phyloP scores from a whole-genome alignment of 2,888 invertebrate species.

The Tenthredo livida region DNA sequence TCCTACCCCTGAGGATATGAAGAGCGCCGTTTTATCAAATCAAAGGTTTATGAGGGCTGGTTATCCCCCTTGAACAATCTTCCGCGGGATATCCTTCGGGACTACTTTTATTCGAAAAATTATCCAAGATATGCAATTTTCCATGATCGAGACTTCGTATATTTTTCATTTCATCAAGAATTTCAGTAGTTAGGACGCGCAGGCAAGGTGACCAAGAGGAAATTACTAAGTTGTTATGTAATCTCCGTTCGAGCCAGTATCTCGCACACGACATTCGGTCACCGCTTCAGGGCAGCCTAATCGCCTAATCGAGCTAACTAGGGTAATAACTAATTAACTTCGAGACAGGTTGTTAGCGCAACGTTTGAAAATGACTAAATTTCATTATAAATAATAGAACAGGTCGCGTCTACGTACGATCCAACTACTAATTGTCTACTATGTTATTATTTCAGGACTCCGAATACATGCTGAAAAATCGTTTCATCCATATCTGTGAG shows the following conservation, averaged over 20 bases:
- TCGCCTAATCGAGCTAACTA: conserved; percentile 41
- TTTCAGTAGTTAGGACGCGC: no score
- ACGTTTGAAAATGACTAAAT: conserved; percentile 11
- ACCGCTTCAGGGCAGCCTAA: background rate
- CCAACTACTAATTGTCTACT: background rate
- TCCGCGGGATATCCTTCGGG: no score
- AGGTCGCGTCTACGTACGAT: background rate
- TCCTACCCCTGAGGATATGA: no score
- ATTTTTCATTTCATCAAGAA: no score
- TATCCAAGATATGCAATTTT: no score
- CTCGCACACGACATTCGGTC: background rate
- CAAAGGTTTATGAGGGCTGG: no score
- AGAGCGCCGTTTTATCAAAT: no score
- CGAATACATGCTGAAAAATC: background rate
- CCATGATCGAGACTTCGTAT: no score
- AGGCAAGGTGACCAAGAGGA: no score
- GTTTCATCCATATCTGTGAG: background rate
- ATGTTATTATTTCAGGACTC: background rate
- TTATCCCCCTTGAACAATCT: no score
- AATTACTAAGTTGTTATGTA: no score
- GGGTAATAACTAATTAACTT: conserved; percentile 34
- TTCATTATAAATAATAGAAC: background rate
- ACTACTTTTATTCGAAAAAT: no score
- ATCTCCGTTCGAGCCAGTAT: background rate
- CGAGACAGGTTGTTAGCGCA: background rate